Evolutionary conservation across 30 jellyfish, hydroid and myxozoan species (phyloP), one percentile per base, ranked within the genome.

Genomic region (Haliclystus octoradiatus): DNA sequence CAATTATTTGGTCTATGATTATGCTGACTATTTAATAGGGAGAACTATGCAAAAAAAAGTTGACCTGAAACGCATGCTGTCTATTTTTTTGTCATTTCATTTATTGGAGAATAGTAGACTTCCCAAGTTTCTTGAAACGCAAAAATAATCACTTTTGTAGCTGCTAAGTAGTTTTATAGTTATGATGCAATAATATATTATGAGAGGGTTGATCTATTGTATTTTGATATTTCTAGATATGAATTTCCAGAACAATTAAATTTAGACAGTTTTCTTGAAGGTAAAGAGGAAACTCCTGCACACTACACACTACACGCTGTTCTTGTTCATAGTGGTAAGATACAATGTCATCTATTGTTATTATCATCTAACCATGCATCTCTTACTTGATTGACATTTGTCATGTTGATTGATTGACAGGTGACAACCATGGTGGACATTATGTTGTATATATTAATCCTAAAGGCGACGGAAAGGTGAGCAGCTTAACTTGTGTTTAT

Each of bases 371-470:
- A 14, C 52, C 2, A 51, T 7, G 4, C 69, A 15, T 47, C 32
- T 33, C 1, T 4, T 3, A 1, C 2, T 28, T 1, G 15, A 24
- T 34, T 34, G 14, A 7, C 0, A 23, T 24, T 34, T 31, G 0
- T 12, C 34, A 3, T 25, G 27, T 14, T 65, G 46, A 1, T 68
- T 49, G 34, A 26, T 62, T 72, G 28, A 14, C 28, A 92, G 99
- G 99, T 34, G 96, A 85, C 65, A 83, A 85, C 52, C 94, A 84
- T 68, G 96, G 99, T 31, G 99, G 99, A 14, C 99, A 92, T 80
- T 92, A 92, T 74, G 96, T 92, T 79, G 97, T 84, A 1, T 92
- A 92, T 70, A 80, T 92, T 64, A 92, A 84, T 51, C 99, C 96
- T 14, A 79, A 76, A 52, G 95, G 99, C 29, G 95, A 83, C 60